A percentile compares a stretch with the other conserved stretches of the same genome.
phyloP scores from a whole-genome alignment of 1,140 invertebrate genomes.

The Batillaria attramentaria region DNA sequence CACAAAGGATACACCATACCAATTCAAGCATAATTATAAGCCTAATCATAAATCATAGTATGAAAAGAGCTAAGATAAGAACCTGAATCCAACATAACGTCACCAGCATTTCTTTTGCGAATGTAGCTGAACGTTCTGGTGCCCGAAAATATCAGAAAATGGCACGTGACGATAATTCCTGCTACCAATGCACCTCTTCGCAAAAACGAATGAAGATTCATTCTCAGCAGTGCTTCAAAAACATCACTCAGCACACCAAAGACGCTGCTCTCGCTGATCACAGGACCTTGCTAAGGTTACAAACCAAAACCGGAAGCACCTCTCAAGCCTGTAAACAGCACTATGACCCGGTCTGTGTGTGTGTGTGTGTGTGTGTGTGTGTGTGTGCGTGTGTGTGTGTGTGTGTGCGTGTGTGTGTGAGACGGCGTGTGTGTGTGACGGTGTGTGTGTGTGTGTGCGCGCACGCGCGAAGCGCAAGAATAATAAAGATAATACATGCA shows the following conservation, averaged over 20 bases:
- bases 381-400: constrained; percentile 4
- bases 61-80: not conserved
- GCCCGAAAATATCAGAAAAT: constrained; percentile 1
- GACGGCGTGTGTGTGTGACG: not conserved
- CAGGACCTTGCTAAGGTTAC: not conserved
- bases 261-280: not conserved
- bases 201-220: constrained; percentile 1
- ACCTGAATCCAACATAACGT: not conserved
- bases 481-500: not conserved
- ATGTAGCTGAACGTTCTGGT: constrained; percentile 24
- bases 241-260: not conserved
- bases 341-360: not conserved
- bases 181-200: not conserved
- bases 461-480: not conserved
- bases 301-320: not conserved
- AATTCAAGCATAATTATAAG: not conserved
- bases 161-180: not conserved
- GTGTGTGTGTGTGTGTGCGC: constrained; percentile 16
- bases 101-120: constrained; percentile 19
- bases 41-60: not conserved
- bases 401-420: not conserved
- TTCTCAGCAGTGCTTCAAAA: not conserved
- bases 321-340: not conserved
- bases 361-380: constrained; percentile 17
- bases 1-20: too few relatives aligned